Evolutionary conservation across 2,797 vertebrate genomes (phyloP).

Genomic region (Acanthurus leucopareius): DNA sequence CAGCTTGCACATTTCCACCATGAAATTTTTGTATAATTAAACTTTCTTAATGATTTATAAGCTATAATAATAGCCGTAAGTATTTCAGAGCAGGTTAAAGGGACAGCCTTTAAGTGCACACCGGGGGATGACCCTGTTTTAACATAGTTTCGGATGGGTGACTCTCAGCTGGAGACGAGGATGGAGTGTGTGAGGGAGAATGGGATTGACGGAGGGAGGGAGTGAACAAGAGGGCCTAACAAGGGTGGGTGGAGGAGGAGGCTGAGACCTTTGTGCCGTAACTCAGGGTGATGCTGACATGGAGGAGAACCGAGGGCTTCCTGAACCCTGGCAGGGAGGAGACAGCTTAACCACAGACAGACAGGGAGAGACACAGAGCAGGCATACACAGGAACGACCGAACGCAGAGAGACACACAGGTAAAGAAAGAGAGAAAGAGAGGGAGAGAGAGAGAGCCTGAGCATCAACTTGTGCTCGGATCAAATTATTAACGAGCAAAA

Average conservation of each 20-base stretch:
- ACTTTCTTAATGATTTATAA: constrained; percentile 92
- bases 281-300: constrained; percentile 82
- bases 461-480: background rate
- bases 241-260: constrained; percentile 72
- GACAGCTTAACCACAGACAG: constrained; percentile 42
- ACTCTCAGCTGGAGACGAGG: constrained; percentile 79
- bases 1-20: constrained; percentile 88
- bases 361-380: constrained; percentile 33
- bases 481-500: background rate
- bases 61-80: constrained; percentile 89
- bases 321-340: constrained; percentile 63
- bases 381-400: background rate
- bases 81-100: constrained; percentile 90
- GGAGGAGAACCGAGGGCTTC: constrained; percentile 69
- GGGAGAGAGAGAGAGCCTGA: background rate
- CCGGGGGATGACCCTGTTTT: constrained; percentile 88
- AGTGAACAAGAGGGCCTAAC: constrained; percentile 68
- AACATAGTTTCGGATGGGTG: constrained; percentile 89
- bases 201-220: constrained; percentile 69
- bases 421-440: constrained; percentile 12
- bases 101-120: constrained; percentile 87
- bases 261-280: constrained; percentile 81
- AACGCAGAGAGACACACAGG: background rate
- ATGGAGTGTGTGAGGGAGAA: constrained; percentile 71
- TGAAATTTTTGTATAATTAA: constrained; percentile 89